These are phyloP conservation scores for Eilema griseolum DNA, from an alignment of 2,888 invertebrate genomes.

Conservation along the genomic window DNA sequence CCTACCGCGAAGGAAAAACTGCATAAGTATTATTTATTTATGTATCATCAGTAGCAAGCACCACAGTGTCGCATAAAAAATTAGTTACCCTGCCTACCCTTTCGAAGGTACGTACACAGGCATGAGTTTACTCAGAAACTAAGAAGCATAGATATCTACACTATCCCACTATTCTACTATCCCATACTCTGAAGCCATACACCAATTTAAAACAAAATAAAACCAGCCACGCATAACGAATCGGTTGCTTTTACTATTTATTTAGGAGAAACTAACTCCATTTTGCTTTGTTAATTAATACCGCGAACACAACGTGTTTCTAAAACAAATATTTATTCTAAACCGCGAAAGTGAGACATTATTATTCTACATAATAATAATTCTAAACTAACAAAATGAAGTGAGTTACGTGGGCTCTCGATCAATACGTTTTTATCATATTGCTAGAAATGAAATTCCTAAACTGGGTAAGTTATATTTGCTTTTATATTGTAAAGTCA, in stretches of 20 bases:
- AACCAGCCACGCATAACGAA: neutral
- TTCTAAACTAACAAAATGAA: neutral
- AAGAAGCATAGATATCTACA: too few relatives aligned
- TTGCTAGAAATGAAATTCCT: neutral
- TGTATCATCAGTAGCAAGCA: neutral
- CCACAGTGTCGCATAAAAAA: neutral
- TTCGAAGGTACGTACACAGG: too few relatives aligned
- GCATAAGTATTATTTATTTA: neutral
- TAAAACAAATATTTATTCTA: slow-evolving; percentile 12
- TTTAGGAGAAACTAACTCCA: slow-evolving; percentile 11
- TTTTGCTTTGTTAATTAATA: slow-evolving; percentile 10
- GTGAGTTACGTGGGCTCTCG: neutral
- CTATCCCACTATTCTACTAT: too few relatives aligned
- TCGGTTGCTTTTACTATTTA: slow-evolving; percentile 2
- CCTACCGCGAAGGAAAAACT: too few relatives aligned
- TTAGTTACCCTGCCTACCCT: too few relatives aligned
- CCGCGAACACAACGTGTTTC: neutral
- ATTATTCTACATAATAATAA: slow-evolving; percentile 1
- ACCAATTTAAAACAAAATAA: slow-evolving; percentile 5
- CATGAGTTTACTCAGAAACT: too few relatives aligned
- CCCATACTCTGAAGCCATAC: neutral
- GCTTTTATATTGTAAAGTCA: too few relatives aligned
- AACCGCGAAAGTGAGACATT: slow-evolving; percentile 7
- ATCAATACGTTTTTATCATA: neutral
- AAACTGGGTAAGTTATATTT: neutral